Percentiles rank a stretch among this genome's conserved stretches.
These are phyloP conservation scores for Zele albiditarsus DNA, from an alignment of 2,888 invertebrate species.

Conservation along the genomic window DNA sequence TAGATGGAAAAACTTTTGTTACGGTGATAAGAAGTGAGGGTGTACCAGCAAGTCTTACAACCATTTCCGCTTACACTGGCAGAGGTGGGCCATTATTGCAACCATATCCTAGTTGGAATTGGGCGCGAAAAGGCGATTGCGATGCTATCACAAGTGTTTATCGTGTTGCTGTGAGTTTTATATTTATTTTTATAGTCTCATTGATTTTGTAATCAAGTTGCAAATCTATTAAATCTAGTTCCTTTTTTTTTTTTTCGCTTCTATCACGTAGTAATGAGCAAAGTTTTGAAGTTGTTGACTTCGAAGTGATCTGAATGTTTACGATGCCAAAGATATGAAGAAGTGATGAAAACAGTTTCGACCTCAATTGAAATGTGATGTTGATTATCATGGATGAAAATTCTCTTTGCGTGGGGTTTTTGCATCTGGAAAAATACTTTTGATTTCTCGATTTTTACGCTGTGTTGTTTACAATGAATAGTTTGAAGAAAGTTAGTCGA, in stretches of 20 bases:
- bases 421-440: no score
- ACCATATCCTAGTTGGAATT: conserved; percentile 80
- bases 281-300: conserved; percentile 4
- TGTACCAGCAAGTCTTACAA: conserved; percentile 81
- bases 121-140: conserved; percentile 76
- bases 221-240: neutral
- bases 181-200: neutral
- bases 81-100: conserved; percentile 74
- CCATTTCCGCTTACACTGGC: conserved; percentile 72
- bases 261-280: neutral
- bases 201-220: neutral
- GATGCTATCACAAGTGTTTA: conserved; percentile 83
- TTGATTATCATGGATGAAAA: no score
- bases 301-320: no score
- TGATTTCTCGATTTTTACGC: no score
- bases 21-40: conserved; percentile 79
- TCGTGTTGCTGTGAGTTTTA: conserved; percentile 79
- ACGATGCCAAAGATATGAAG: neutral
- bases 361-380: no score
- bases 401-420: no score
- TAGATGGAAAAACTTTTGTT: conserved; percentile 75
- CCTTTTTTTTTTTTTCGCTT: no score
- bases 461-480: no score
- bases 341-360: neutral
- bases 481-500: no score